A percentile compares a stretch with the other conserved stretches of the same genome.
Conservation (phyloP, 2,888 invertebrate species). For the Hypolimnas misippus region DNA sequence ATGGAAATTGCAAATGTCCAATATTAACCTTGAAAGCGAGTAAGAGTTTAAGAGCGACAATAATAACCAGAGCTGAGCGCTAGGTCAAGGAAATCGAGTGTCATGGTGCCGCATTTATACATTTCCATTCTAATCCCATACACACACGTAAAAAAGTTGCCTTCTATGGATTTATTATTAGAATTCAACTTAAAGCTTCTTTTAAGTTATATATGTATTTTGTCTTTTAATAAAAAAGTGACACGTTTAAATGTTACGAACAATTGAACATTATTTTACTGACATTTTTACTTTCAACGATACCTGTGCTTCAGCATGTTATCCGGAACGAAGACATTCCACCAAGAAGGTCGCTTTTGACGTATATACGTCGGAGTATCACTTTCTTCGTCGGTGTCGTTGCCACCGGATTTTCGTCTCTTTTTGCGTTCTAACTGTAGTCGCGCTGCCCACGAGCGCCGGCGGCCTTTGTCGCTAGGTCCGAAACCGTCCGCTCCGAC, state of each 20-base stretch:
- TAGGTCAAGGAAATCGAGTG: conserved; percentile 73
- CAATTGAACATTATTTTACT: not conserved
- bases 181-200: not conserved
- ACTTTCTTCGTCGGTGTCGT: conserved; percentile 73
- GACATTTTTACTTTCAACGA: conserved; percentile 17
- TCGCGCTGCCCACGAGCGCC: conserved; percentile 86
- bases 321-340: conserved; percentile 94
- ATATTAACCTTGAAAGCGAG: conserved; percentile 55
- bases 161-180: not conserved
- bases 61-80: conserved; percentile 63
- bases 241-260: not conserved
- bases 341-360: conserved; percentile 93
- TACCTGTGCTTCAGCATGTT: conserved; percentile 89
- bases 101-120: conserved; percentile 56
- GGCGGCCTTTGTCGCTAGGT: conserved; percentile 80
- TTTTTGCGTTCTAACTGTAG: conserved; percentile 81
- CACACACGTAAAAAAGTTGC: conserved; percentile 40
- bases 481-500: conserved; percentile 63
- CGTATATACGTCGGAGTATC: conserved; percentile 78
- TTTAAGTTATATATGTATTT: not conserved
- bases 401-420: conserved; percentile 81
- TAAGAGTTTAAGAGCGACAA: conserved; percentile 54
- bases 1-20: conserved; percentile 17
- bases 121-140: conserved; percentile 67
- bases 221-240: no score